phyloP scores from a whole-genome alignment of 2,888 invertebrate species.

The Meganola albula region DNA sequence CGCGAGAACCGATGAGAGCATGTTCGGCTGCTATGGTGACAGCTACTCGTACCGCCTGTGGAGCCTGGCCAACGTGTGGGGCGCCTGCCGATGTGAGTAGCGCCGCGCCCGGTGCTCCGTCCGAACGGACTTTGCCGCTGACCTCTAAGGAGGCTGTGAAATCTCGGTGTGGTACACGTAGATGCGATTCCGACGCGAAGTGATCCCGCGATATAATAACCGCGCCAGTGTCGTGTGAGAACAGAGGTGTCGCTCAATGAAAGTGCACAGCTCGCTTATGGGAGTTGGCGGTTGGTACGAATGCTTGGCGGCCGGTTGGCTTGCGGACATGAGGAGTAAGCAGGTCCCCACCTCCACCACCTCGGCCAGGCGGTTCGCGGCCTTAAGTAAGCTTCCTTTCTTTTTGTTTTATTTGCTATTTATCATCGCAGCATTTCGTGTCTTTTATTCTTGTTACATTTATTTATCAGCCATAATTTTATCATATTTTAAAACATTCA shows the following conservation, averaged over 20 bases:
- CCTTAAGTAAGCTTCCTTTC: conserved; percentile 75
- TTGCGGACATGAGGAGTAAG: conserved; percentile 75
- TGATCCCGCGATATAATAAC: conserved; percentile 35
- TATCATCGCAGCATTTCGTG: conserved; percentile 31
- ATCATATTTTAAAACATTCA: conserved; percentile 10
- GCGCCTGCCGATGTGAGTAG: conserved; percentile 86
- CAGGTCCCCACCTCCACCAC: conserved; percentile 73
- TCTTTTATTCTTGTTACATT: conserved; percentile 24
- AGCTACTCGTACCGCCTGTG: conserved; percentile 87
- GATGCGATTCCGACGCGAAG: conserved; percentile 41
- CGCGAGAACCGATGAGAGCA: conserved; percentile 88
- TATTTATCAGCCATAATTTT: conserved; percentile 14
- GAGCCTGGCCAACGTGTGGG: conserved; percentile 87
- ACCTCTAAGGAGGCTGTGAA: conserved; percentile 56
- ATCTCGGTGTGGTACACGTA: conserved; percentile 50
- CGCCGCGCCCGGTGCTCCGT: conserved; percentile 36
- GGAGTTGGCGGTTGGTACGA: conserved; percentile 74
- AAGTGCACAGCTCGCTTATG: conserved; percentile 73
- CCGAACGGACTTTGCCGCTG: conserved; percentile 46
- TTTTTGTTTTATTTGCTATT: conserved; percentile 69
- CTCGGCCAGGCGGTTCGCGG: conserved; percentile 75
- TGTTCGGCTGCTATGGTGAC: conserved; percentile 85
- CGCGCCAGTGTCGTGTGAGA: conserved; percentile 52
- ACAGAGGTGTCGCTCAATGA: conserved; percentile 63
- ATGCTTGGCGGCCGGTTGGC: conserved; percentile 71